Evolutionary conservation across 2,797 vertebrate species (phyloP).

Genomic region (Ficedula albicollis): DNA sequence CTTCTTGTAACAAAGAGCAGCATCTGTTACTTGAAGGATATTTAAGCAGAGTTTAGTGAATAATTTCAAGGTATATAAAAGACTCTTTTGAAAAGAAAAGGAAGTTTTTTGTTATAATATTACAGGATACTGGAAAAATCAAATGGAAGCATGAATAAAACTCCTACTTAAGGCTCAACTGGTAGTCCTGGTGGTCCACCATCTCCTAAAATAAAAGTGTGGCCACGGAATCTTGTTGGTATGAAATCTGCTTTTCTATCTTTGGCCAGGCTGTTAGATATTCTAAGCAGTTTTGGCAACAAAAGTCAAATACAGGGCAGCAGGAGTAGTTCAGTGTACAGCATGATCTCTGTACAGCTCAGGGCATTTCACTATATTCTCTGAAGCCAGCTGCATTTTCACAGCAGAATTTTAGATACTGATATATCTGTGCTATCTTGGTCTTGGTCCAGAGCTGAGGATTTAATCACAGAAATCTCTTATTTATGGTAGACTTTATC

Average conservation of each 20-base stretch:
- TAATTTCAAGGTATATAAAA: background rate
- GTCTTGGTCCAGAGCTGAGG: background rate
- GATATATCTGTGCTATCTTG: background rate
- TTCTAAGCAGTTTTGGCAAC: background rate
- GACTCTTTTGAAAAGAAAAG: background rate
- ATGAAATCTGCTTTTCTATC: background rate
- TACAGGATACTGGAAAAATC: background rate
- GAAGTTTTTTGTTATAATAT: background rate
- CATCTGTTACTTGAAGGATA: background rate
- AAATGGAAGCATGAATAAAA: constrained; percentile 13
- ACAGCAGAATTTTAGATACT: background rate
- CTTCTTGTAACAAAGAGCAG: background rate
- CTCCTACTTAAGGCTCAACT: constrained; percentile 1
- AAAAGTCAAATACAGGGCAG: constrained; percentile 1
- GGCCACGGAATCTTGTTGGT: background rate
- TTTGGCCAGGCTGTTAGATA: background rate
- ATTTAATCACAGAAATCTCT: background rate
- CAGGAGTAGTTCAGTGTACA: background rate
- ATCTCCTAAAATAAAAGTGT: background rate
- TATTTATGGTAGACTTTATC: background rate
- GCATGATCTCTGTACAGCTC: background rate
- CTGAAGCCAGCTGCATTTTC: background rate
- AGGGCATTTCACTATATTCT: background rate
- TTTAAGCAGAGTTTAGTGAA: background rate
- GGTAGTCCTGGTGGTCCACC: background rate